Base-by-base conservation (phyloP, 64 coral and sea anemone species). In the Montipora capricornis region DNA sequence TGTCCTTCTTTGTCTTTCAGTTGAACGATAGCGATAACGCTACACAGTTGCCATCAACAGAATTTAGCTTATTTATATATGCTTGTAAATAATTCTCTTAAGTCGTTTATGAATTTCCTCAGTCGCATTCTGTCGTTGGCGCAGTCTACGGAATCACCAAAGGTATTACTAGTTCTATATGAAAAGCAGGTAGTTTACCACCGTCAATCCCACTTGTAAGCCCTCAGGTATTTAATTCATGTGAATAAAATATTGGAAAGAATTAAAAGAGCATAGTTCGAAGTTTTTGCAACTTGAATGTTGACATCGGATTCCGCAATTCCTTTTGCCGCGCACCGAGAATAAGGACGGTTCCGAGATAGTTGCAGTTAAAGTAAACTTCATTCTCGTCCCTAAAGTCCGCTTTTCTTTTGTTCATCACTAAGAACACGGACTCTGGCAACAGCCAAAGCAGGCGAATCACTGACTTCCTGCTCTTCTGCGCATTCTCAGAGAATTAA, bases 31-130 rank as follows among this genome's bases (percentile, higher is more conserved):
- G 19, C 3, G 20, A 59, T 59, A 55, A 13, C n/a, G 29, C 47
- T 84, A 60, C 44, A 69, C 15, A 84, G 44, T 83, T 83, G 17
- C 11, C 44, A 14, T 37, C 12, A 68, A 83, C 29, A 83, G 44
- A 83, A 48, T 14, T 84, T 68, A 84, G 82, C 82, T 48, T 84
- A 84, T 84, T 84, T 84, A 84, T 69, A 68, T 84, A 84, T 60
- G 60, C 61, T 49, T 84, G 82, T 84, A 84, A 8, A 84, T 69
- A 84, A 57, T 19, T 9, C 9, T 67, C 59, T 84, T 10, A 69
- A 69, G 62, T 84, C 61, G 60, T 47, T 84, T 69, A 37, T 84
- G 48, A 69, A 69, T 84, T 84, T 84, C 15, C 44, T 22, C 81
- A 49, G 59, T 44, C 44, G 44, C 19, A 4, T 71, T 24, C 19